Base-by-base conservation (phyloP, 35 echinoderm and acorn worm genomes). In the Eucidaris tribuloides region DNA sequence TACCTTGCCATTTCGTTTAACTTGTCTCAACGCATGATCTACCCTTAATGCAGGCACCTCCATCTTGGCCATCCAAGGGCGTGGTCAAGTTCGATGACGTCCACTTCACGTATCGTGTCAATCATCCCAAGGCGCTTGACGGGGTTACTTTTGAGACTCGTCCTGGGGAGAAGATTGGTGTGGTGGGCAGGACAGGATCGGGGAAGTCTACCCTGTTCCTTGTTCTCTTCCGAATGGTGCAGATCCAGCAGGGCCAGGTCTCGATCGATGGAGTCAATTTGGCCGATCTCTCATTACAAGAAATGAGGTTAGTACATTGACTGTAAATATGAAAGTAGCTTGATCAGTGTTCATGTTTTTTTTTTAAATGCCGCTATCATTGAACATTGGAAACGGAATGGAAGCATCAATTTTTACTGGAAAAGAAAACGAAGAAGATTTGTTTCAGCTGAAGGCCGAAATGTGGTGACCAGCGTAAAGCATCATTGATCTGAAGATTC, bases 121-220 rank as follows among this genome's bases (percentile, higher is more conserved):
- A 92, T 35, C 83, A 93, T 22, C 96, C 96, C 0, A 99, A 99
- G 83, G 96, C 96, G 28, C 70, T 99, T 56, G 83, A 99, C 87
- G 79, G 78, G 36, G 90, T 99, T n/a, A 83, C 80, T 18, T 93
- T 99, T 57, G 88, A 79, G 7, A 79, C 87, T 17, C 61, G 40
- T 66, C 83, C 90, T 23, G 86, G 84, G 24, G 96, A 99, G 56
- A 99, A 99, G 81, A 66, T 99, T 59, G 96, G 96, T 19, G 93
- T 99, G 60, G 90, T 99, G 24, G 96, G 96, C 42, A 77, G 96
- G 83, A 99, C 96, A 41, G 90, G 96, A 2, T 89, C 96, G 27
- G 96, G 96, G n/a, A 99, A 99, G 72, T 99, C 96, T 20, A 92
- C 91, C 22, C 45, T 99, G 34, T 84, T 93, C 40, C 86, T 86